A percentile compares a stretch with the other conserved stretches of the same genome.
phyloP scores from a whole-genome alignment of 2,888 invertebrate genomes.

The Meloe dianella region DNA sequence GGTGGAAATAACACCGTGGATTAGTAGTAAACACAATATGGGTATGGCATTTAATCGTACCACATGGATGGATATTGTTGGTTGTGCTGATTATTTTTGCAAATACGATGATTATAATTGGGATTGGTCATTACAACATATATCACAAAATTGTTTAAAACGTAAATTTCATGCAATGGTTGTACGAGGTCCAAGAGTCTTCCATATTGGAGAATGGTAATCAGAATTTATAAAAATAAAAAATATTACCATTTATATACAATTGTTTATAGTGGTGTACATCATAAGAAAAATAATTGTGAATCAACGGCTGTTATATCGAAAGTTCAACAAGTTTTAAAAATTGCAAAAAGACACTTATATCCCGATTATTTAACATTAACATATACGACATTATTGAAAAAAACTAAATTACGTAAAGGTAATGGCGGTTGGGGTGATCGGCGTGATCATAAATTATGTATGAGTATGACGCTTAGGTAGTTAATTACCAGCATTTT shows the following conservation, averaged over 20 bases:
- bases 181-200: constrained; percentile 91
- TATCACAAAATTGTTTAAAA: constrained; percentile 82
- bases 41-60: constrained; percentile 93
- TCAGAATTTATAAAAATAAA: constrained; percentile 49
- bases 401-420: constrained; percentile 78
- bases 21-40: constrained; percentile 98
- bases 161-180: constrained; percentile 85
- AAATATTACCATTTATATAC: background rate
- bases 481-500: constrained; percentile 38
- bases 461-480: constrained; percentile 72
- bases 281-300: constrained; percentile 92
- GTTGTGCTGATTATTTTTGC: constrained; percentile 87
- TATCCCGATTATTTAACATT: constrained; percentile 74
- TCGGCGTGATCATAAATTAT: constrained; percentile 80
- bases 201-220: constrained; percentile 99
- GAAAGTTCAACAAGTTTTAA: constrained; percentile 80
- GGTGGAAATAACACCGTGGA: constrained; percentile 93
- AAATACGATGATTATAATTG: constrained; percentile 99
- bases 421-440: constrained; percentile 99
- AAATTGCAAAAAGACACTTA: constrained; percentile 72
- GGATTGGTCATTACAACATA: constrained; percentile 96
- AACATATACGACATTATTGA: constrained; percentile 70
- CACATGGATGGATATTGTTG: constrained; percentile 84
- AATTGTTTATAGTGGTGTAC: constrained; percentile 79
- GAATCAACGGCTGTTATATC: constrained; percentile 84